These are phyloP conservation scores for Ariopsis seemanni DNA, from an alignment of 2,113 vertebrate genomes.

Conservation along the genomic window DNA sequence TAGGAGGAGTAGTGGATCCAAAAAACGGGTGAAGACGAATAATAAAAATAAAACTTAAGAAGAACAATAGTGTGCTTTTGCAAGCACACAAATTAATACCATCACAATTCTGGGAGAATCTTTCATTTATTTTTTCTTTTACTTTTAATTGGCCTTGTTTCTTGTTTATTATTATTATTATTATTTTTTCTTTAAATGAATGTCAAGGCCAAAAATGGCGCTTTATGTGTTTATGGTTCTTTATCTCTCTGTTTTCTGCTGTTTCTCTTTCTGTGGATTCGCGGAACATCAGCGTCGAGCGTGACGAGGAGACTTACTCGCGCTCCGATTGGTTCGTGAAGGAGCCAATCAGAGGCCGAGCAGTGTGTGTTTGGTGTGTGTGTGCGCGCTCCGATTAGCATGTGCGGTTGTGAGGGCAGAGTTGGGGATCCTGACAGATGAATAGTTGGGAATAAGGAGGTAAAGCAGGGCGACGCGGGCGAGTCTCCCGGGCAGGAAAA, in stretches of 20 bases:
- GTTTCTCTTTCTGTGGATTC: neutral
- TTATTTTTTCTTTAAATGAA: neutral
- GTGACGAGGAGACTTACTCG: slow-evolving; percentile 45
- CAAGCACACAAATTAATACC: no score
- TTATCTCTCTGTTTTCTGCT: neutral
- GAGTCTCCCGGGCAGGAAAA: slow-evolving; percentile 62
- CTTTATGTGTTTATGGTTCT: neutral
- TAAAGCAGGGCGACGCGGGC: slow-evolving; percentile 68
- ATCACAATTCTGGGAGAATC: no score
- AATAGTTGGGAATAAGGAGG: slow-evolving; percentile 76
- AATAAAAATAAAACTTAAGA: no score
- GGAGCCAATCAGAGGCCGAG: slow-evolving; percentile 60
- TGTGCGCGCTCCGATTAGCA: slow-evolving; percentile 58
- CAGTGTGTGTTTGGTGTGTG: slow-evolving; percentile 83
- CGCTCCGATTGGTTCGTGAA: slow-evolving; percentile 58
- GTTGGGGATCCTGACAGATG: slow-evolving; percentile 85
- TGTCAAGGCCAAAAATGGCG: neutral
- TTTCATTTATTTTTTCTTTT: no score
- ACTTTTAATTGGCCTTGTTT: no score
- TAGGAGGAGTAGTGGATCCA: no score
- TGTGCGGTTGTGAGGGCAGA: slow-evolving; percentile 82
- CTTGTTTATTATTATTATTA: no score
- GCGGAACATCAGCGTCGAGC: slow-evolving; percentile 37
- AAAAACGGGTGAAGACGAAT: no score
- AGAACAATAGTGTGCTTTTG: no score